A percentile compares a stretch with the other conserved stretches of the same genome.
Evolutionary conservation across 2,797 vertebrate species (phyloP).

Genomic region (Thunnus albacares): DNA sequence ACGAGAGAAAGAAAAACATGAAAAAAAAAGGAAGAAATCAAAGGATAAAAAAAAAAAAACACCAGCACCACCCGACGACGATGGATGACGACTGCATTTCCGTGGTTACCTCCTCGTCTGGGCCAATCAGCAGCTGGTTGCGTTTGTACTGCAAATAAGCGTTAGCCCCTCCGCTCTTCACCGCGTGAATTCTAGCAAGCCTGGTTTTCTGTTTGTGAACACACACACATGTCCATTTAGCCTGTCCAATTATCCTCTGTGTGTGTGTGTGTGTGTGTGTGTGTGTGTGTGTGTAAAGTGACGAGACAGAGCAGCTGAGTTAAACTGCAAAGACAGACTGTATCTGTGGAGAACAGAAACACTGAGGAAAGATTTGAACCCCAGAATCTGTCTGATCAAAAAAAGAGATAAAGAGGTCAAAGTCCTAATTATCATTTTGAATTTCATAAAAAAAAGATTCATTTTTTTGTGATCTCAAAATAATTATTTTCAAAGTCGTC

Average conservation of each 20-base stretch:
- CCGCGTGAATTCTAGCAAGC: conserved; percentile 90
- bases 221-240: conserved; percentile 76
- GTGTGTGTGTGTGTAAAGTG: no score
- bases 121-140: conserved; percentile 88
- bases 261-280: no score
- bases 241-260: conserved; percentile 9
- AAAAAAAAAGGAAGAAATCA: conserved; percentile 24
- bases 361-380: no score
- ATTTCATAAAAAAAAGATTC: no score
- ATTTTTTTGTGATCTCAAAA: no score
- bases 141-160: conserved; percentile 95
- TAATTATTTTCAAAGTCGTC: no score
- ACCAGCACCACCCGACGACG: conserved; percentile 36
- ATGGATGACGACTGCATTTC: conserved; percentile 25
- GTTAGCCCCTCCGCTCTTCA: conserved; percentile 90
- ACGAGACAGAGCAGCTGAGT: no score
- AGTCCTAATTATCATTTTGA: no score
- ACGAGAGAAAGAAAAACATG: conserved; percentile 9
- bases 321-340: no score
- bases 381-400: no score
- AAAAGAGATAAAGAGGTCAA: no score
- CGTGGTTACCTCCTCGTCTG: conserved; percentile 84
- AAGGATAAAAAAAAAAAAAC: conserved; percentile 12
- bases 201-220: conserved; percentile 91
- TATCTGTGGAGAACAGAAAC: no score